Evolutionary conservation across 2,797 vertebrate genomes (phyloP).

Genomic region (Amazonetta brasiliensis): DNA sequence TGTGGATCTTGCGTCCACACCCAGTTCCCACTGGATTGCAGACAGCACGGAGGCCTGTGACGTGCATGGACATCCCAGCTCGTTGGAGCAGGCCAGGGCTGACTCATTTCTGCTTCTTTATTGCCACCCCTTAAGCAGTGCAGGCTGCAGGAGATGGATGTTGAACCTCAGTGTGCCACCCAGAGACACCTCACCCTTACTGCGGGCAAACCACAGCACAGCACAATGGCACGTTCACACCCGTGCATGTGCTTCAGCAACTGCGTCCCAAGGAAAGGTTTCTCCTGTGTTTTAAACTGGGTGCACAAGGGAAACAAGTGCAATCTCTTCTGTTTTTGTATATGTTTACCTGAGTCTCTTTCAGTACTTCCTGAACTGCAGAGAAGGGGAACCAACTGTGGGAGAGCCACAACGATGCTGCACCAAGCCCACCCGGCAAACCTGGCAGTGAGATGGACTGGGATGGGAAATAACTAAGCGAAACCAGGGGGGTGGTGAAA

Average conservation of each 20-base stretch:
- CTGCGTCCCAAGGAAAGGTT: not conserved
- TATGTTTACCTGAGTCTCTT: not conserved
- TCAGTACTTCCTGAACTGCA: not conserved
- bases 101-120: not conserved
- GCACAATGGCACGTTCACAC: rapidly evolving
- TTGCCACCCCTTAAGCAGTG: not conserved
- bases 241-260: not conserved
- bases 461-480: not conserved
- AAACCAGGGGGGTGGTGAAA: not conserved
- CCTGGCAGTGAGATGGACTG: not conserved
- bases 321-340: not conserved
- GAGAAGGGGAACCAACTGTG: not conserved
- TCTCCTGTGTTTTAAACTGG: not conserved
- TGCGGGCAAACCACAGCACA: not conserved
- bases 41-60: not conserved
- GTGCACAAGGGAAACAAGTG: not conserved
- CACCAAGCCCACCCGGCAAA: not conserved
- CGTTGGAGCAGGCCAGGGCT: not conserved
- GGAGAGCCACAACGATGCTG: not conserved
- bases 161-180: not conserved
- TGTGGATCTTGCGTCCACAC: not conserved
- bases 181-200: not conserved
- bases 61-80: not conserved
- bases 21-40: not conserved
- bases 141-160: not conserved